Conservation (phyloP, 2,888 invertebrate genomes). For the Rhagophthalmus giganteus region DNA sequence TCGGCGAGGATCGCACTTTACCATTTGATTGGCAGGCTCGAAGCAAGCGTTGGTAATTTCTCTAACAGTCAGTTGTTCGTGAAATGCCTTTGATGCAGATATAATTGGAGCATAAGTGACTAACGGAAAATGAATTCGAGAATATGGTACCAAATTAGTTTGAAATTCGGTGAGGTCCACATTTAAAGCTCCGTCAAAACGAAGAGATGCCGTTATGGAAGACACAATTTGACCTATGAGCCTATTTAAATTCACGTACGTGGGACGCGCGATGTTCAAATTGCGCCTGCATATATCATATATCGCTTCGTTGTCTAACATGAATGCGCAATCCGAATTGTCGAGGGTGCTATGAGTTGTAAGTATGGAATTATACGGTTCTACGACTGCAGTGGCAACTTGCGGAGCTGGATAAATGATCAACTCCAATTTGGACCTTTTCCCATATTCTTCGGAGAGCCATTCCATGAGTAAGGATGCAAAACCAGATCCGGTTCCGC, state of each 20-base stretch:
- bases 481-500: conserved; percentile 82
- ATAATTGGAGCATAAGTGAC: conserved; percentile 62
- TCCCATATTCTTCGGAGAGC: conserved; percentile 54
- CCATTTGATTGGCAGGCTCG: too few relatives aligned
- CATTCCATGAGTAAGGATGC: conserved; percentile 81
- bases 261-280: conserved; percentile 62
- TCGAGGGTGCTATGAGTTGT: conserved; percentile 66
- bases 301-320: conserved; percentile 76
- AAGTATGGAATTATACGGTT: conserved; percentile 66
- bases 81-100: conserved; percentile 57
- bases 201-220: conserved; percentile 64
- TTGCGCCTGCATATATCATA: conserved; percentile 63
- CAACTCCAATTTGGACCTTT: conserved; percentile 57
- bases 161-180: conserved; percentile 66
- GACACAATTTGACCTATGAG: conserved; percentile 61
- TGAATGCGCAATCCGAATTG: conserved; percentile 65
- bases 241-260: conserved; percentile 66
- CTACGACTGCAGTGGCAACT: conserved; percentile 57
- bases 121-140: too few relatives aligned
- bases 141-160: conserved; percentile 59
- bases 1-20: too few relatives aligned
- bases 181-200: too few relatives aligned
- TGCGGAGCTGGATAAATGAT: conserved; percentile 78
- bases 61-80: conserved; percentile 57
- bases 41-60: too few relatives aligned